phyloP scores from a whole-genome alignment of 1,140 invertebrate genomes.

The Trichoplusia ni region DNA sequence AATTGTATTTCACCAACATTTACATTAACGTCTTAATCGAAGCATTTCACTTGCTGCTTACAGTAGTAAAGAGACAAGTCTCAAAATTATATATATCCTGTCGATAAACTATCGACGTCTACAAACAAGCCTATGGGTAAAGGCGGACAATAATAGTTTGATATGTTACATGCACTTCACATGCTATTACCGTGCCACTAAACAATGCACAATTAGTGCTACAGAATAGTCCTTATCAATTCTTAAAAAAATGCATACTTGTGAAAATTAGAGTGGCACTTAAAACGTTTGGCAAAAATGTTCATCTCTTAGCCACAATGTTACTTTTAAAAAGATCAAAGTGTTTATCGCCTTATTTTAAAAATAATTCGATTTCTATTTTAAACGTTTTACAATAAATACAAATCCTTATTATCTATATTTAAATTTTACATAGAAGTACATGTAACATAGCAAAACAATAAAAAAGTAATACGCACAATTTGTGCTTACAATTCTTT shows the following conservation, averaged over 20 bases:
- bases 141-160: slow-evolving; percentile 68
- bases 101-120: slow-evolving; percentile 53
- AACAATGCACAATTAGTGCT: slow-evolving; percentile 19
- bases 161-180: slow-evolving; percentile 61
- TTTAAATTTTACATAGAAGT: slow-evolving; percentile 23
- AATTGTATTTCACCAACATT: slow-evolving; percentile 81
- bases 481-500: slow-evolving; percentile 65
- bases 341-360: no score
- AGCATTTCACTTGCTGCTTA: slow-evolving; percentile 76
- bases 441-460: slow-evolving; percentile 62
- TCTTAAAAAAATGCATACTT: neutral
- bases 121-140: slow-evolving; percentile 71
- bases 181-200: neutral
- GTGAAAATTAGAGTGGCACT: neutral
- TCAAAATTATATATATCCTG: slow-evolving; percentile 56
- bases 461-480: slow-evolving; percentile 61
- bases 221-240: slow-evolving; percentile 18
- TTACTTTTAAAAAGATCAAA: slow-evolving; percentile 2
- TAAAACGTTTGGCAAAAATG: slow-evolving; percentile 9
- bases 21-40: slow-evolving; percentile 79
- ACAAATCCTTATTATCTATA: neutral
- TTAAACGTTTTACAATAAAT: neutral
- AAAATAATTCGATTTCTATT: neutral
- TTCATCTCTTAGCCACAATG: neutral
- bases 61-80: slow-evolving; percentile 74